Evolutionary conservation across 2,113 vertebrate genomes (phyloP).

Genomic region (Apaloderma vittatum): DNA sequence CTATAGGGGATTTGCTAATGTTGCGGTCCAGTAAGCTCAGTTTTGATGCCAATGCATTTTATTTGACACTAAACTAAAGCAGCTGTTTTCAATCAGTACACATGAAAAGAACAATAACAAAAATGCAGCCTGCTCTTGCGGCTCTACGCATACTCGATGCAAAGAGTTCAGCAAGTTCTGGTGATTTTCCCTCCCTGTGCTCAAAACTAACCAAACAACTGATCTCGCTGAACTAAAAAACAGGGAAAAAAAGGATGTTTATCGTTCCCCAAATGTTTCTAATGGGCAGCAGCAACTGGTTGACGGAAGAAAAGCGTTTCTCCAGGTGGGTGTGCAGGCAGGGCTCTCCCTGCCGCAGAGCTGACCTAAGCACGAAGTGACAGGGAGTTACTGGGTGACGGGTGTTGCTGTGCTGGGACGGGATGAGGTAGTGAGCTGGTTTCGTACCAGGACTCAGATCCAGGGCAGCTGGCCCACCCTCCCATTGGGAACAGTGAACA

Average conservation of each 20-base stretch:
- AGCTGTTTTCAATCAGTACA: slow-evolving; percentile 67
- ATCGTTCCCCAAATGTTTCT: slow-evolving; percentile 59
- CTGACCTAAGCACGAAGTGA: background rate
- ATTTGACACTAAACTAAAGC: slow-evolving; percentile 54
- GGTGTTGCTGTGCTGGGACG: slow-evolving; percentile 25
- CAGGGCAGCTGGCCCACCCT: slow-evolving; percentile 85
- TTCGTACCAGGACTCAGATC: slow-evolving; percentile 77
- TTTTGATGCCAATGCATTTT: slow-evolving; percentile 51
- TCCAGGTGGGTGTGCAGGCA: background rate
- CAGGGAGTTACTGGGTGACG: background rate
- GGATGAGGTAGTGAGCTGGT: slow-evolving; percentile 73
- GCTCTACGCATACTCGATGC: background rate
- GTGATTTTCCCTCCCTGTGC: slow-evolving; percentile 28
- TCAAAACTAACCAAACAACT: slow-evolving; percentile 44
- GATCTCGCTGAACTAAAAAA: slow-evolving; percentile 23
- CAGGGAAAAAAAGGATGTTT: background rate
- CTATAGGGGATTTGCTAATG: slow-evolving; percentile 30
- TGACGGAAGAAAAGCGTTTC: slow-evolving; percentile 10
- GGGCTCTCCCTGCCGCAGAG: background rate
- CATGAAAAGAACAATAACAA: slow-evolving; percentile 65
- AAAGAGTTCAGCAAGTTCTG: slow-evolving; percentile 48
- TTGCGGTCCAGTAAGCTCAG: slow-evolving; percentile 21
- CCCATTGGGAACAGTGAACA: slow-evolving; percentile 84
- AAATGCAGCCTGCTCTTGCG: slow-evolving; percentile 5
- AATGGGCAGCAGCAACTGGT: slow-evolving; percentile 22